These are phyloP conservation scores for Chitala chitala DNA, from an alignment of 2,113 vertebrate genomes.

Conservation along the genomic window DNA sequence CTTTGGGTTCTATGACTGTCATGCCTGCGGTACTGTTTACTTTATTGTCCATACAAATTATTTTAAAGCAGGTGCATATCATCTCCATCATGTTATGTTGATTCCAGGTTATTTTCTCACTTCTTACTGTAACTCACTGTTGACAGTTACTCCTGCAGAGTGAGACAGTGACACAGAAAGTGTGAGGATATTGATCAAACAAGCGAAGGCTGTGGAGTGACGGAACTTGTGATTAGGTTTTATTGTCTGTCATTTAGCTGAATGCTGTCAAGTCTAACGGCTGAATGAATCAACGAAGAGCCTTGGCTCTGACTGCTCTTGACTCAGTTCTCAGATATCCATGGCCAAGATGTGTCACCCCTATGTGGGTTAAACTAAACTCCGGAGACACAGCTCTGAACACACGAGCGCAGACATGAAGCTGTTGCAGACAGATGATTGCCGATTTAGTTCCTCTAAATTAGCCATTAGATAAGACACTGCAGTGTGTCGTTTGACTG, in stretches of 20 bases:
- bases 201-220: conserved; percentile 56
- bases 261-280: conserved; percentile 55
- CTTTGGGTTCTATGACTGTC: neutral
- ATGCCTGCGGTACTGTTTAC: neutral
- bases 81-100: neutral
- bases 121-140: neutral
- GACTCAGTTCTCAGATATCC: neutral
- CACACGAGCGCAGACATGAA: neutral
- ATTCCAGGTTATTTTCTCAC: neutral
- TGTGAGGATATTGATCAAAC: conserved; percentile 59
- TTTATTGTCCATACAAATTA: neutral
- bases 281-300: conserved; percentile 46
- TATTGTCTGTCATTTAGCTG: conserved; percentile 54
- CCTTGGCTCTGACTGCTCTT: conserved; percentile 59
- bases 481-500: neutral
- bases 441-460: neutral
- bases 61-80: neutral
- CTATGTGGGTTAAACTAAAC: neutral
- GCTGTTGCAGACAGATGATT: neutral
- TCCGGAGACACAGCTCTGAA: neutral
- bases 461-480: neutral
- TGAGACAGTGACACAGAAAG: neutral
- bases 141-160: too few relatives aligned
- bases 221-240: conserved; percentile 57
- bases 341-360: neutral